These are phyloP conservation scores for Hylyphantes graminicola DNA, from an alignment of 1,140 invertebrate genomes.

Conservation along the genomic window DNA sequence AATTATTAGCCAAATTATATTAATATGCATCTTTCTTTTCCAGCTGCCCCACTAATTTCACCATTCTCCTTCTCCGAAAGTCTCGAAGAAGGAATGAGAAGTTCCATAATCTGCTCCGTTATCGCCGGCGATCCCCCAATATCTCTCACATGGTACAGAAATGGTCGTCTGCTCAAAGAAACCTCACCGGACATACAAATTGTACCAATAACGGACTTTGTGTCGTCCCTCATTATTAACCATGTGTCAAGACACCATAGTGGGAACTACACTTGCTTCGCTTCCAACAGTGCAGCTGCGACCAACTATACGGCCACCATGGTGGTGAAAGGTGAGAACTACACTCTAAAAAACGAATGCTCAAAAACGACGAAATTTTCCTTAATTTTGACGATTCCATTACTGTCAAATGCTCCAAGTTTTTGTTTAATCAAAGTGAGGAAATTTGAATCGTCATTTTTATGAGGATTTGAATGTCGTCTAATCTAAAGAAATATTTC, in stretches of 20 bases:
- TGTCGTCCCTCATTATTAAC: constrained; percentile 76
- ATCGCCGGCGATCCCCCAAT: constrained; percentile 75
- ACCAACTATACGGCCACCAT: constrained; percentile 83
- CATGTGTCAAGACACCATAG: constrained; percentile 79
- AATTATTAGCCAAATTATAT: background rate
- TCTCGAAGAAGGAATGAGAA: constrained; percentile 64
- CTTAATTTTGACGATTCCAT: too few relatives aligned
- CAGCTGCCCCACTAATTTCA: constrained; percentile 63
- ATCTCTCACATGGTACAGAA: constrained; percentile 81
- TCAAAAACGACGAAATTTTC: too few relatives aligned
- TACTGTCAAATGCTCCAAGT: too few relatives aligned
- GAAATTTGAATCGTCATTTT: too few relatives aligned
- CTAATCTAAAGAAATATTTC: too few relatives aligned
- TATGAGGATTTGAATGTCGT: too few relatives aligned
- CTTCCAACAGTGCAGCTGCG: constrained; percentile 81
- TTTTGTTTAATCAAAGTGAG: too few relatives aligned
- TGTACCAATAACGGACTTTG: constrained; percentile 63
- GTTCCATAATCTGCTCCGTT: constrained; percentile 63
- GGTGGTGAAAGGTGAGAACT: constrained; percentile 85
- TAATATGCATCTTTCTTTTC: constrained; percentile 17
- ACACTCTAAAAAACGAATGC: too few relatives aligned
- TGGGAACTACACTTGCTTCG: constrained; percentile 84
- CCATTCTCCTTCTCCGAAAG: constrained; percentile 63
- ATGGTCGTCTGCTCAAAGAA: constrained; percentile 73
- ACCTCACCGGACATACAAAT: constrained; percentile 61